Conservation (phyloP, 2,888 invertebrate species). For the Parochlus steinenii region DNA sequence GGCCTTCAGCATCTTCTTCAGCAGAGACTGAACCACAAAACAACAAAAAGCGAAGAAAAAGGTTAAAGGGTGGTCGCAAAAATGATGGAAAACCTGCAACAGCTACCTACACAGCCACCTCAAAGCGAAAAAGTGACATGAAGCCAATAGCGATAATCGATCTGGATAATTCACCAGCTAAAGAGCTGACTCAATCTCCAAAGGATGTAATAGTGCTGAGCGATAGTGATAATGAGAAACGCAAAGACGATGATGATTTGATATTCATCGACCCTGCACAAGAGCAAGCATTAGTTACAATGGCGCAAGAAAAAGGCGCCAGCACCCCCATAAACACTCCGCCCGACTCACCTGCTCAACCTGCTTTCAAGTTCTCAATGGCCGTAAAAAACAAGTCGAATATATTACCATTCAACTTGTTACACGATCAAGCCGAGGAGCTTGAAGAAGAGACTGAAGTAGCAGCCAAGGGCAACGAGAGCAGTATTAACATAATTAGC, state of each 20-base stretch:
- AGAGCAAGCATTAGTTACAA: conserved; percentile 15
- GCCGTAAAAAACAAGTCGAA: conserved; percentile 34
- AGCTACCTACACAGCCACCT: conserved; percentile 23
- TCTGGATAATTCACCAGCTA: conserved; percentile 68
- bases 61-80: conserved; percentile 25
- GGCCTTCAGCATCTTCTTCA: no score
- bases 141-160: conserved; percentile 74
- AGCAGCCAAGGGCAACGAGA: conserved; percentile 12
- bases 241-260: conserved; percentile 6
- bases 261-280: conserved; percentile 16
- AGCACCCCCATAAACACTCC: conserved; percentile 14
- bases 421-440: conserved; percentile 39
- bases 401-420: conserved; percentile 40
- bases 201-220: conserved; percentile 67
- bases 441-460: conserved; percentile 24
- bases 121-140: conserved; percentile 35
- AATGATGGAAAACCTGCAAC: conserved; percentile 24
- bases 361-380: conserved; percentile 41
- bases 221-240: conserved; percentile 50
- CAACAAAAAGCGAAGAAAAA: conserved; percentile 28
- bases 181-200: conserved; percentile 65
- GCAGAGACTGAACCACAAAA: no score
- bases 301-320: conserved; percentile 15
- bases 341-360: conserved; percentile 45
- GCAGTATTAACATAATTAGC: conserved; percentile 3